phyloP scores from a whole-genome alignment of 2,113 vertebrate species.

The Albula goreensis region DNA sequence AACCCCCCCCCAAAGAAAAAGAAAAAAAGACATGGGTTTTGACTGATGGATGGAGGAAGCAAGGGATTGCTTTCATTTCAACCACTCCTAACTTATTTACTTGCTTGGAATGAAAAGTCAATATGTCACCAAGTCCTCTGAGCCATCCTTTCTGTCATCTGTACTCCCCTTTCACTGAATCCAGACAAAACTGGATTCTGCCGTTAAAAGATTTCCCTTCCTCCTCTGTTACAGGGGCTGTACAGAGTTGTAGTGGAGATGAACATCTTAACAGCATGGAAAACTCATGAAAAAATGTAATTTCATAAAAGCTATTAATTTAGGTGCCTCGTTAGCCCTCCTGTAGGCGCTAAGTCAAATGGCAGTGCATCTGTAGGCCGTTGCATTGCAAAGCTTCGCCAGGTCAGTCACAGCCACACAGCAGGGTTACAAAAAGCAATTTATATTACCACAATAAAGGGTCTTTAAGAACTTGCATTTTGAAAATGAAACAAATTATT shows the following conservation, averaged over 20 bases:
- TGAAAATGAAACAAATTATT: neutral
- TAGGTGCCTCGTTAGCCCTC: neutral
- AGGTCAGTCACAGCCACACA: neutral
- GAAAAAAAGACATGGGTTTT: neutral
- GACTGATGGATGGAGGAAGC: neutral
- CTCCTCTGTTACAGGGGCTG: too few relatives aligned
- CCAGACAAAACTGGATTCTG: too few relatives aligned
- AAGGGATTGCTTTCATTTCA: neutral
- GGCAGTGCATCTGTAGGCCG: neutral
- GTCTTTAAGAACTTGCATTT: too few relatives aligned
- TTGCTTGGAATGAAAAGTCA: neutral
- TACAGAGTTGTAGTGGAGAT: neutral
- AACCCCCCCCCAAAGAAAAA: neutral
- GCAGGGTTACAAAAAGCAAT: neutral
- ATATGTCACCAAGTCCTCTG: too few relatives aligned
- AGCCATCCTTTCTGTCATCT: too few relatives aligned
- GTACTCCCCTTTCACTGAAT: too few relatives aligned
- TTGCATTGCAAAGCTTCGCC: neutral
- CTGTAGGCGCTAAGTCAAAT: neutral
- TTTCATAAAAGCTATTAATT: neutral
- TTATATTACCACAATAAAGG: neutral
- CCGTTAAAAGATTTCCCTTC: too few relatives aligned
- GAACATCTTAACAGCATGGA: neutral
- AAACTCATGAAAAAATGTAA: neutral
- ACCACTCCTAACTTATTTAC: too few relatives aligned